Evolutionary conservation across 1,140 invertebrate species (phyloP).

Genomic region (Papilio glaucus): DNA sequence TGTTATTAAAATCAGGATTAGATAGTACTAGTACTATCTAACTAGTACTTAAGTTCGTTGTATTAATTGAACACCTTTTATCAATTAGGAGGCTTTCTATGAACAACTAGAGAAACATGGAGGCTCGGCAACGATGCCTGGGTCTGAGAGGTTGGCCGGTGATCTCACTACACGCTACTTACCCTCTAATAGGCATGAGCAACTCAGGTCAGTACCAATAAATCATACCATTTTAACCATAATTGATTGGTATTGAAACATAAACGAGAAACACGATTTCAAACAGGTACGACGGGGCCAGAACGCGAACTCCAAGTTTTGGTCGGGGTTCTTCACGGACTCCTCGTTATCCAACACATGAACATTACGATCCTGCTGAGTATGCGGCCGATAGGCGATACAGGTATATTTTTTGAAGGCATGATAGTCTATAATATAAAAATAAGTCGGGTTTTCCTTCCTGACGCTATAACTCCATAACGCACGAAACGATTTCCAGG

Average conservation of each 20-base stretch:
- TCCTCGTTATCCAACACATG: conserved; percentile 69
- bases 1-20: too few species aligned
- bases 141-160: conserved; percentile 62
- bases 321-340: conserved; percentile 68
- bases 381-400: conserved; percentile 80
- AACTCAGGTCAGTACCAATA: conserved; percentile 54
- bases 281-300: conserved; percentile 71
- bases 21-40: too few species aligned
- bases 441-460: too few species aligned
- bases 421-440: too few species aligned
- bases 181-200: conserved; percentile 63
- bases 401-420: conserved; percentile 66
- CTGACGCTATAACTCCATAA: too few species aligned
- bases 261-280: conserved; percentile 3
- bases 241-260: neutral
- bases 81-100: conserved; percentile 91
- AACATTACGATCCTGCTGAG: conserved; percentile 76
- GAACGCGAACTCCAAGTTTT: conserved; percentile 73
- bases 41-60: too few species aligned
- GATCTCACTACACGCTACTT: conserved; percentile 63
- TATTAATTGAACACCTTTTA: neutral
- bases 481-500: too few species aligned
- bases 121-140: conserved; percentile 61
- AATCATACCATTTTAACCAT: neutral
- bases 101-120: conserved; percentile 93